phyloP scores from a whole-genome alignment of 2,113 vertebrate species.

The Gymnarchus niloticus region DNA sequence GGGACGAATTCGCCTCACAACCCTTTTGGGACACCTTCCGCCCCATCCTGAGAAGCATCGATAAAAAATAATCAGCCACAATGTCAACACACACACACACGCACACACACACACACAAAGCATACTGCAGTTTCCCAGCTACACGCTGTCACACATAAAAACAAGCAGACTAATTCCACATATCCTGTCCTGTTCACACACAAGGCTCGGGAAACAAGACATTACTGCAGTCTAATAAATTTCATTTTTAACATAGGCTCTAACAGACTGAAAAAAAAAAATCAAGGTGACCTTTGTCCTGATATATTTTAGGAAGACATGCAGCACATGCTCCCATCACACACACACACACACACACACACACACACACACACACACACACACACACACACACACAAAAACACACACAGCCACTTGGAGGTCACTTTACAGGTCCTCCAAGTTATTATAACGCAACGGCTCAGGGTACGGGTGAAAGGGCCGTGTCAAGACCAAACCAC shows the following conservation, averaged over 20 bases:
- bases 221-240: background rate
- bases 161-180: background rate
- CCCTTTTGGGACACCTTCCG: no score
- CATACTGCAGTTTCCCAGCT: no score
- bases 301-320: background rate
- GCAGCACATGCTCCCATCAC: background rate
- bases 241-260: background rate
- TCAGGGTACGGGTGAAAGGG: background rate
- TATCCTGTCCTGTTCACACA: background rate
- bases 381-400: background rate
- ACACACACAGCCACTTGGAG: background rate
- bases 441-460: background rate
- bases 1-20: no score
- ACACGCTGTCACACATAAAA: background rate
- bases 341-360: conserved; percentile 50
- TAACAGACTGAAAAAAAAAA: background rate
- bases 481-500: no score
- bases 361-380: conserved; percentile 50
- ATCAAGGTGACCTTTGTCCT: background rate
- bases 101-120: background rate
- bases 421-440: background rate
- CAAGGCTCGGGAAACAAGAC: background rate
- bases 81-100: background rate
- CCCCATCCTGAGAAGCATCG: no score
- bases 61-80: background rate